Base-by-base conservation (phyloP, 2,113 vertebrate species). In the Chitala chitala region DNA sequence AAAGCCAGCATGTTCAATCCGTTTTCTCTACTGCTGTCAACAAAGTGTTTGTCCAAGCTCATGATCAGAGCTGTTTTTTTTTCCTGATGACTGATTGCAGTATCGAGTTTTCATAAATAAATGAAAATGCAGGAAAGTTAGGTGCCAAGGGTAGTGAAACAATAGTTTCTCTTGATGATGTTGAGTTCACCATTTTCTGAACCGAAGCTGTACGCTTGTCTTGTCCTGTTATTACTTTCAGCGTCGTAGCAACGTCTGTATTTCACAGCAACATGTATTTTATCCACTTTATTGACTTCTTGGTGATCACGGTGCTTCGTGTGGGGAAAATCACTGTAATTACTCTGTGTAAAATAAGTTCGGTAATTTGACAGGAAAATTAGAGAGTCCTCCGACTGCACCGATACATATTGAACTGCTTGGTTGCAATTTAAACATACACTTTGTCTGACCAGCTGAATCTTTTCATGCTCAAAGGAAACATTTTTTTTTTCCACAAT, bases 311-410 rank as follows among this genome's bases (percentile, higher is more conserved):
- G 17, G 33, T 63, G 20, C 13, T 63, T 63, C 59, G 59, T 36
- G 38, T 2, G 33, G 33, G 38, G 59, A 63, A 63, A 63, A 63
- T 63, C 59, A 63, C 59, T 38, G 59, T 63, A 38, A 63, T 63
- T 63, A 63, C 59, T 63, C 38, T 13, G 38, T 13, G 59, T 15
- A 38, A 63, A 63, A 63, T 63, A 63, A 63, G 59, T 63, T 63
- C 59, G 38, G 59, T 63, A 17, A 63, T 63, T 63, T 63, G 31
- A 63, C 59, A 63, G n/a, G 59, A 63, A 63, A 63, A 63, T 63
- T 38, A 63, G 36, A 63, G 59, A 17, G 59, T 5, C 59, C 38
- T 38, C 33, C n/a, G 59, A 38, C 33, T 36, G 59, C 31, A 20
- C 31, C 31, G 17, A 63, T 38, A 63, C 59, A 63, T 63, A 38